A percentile compares a stretch with the other conserved stretches of the same genome.
These are phyloP conservation scores for Prosapia bicincta DNA, from an alignment of 2,888 invertebrate species.

Conservation along the genomic window DNA sequence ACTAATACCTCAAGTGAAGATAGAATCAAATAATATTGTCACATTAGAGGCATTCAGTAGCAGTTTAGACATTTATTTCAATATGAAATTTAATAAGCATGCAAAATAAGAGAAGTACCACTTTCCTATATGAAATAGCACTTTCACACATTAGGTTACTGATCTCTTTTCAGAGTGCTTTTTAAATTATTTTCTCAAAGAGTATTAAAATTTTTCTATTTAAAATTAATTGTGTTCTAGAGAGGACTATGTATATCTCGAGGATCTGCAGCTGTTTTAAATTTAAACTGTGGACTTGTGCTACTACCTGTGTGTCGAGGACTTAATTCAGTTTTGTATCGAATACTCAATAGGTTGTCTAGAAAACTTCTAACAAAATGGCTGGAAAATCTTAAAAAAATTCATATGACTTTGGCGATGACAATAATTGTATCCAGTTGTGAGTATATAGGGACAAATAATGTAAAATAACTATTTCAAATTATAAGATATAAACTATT, in stretches of 20 bases:
- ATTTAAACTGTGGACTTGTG: conserved; percentile 13
- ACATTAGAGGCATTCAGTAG: too few species aligned
- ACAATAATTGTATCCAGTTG: conserved; percentile 6
- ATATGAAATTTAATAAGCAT: too few species aligned
- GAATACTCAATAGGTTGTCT: conserved; percentile 7
- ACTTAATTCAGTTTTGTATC: conserved; percentile 13
- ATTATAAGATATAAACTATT: too few species aligned
- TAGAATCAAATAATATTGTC: too few species aligned
- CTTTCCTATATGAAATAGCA: too few species aligned
- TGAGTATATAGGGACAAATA: too few species aligned
- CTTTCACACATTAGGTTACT: not conserved
- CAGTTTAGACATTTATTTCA: too few species aligned
- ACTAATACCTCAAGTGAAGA: too few species aligned
- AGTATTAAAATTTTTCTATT: too few species aligned
- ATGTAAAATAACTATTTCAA: too few species aligned
- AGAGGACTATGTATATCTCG: conserved; percentile 17
- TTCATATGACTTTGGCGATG: conserved; percentile 12
- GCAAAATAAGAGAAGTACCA: not conserved
- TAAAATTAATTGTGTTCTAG: not conserved
- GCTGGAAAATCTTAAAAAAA: conserved; percentile 6
- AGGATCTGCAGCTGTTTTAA: conserved; percentile 18
- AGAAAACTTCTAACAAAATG: conserved; percentile 8
- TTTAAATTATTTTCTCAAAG: not conserved
- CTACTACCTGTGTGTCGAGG: conserved; percentile 20
- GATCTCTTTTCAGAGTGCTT: not conserved